Base-by-base conservation (phyloP, 2,888 invertebrate genomes). In the Lithodes maja region DNA sequence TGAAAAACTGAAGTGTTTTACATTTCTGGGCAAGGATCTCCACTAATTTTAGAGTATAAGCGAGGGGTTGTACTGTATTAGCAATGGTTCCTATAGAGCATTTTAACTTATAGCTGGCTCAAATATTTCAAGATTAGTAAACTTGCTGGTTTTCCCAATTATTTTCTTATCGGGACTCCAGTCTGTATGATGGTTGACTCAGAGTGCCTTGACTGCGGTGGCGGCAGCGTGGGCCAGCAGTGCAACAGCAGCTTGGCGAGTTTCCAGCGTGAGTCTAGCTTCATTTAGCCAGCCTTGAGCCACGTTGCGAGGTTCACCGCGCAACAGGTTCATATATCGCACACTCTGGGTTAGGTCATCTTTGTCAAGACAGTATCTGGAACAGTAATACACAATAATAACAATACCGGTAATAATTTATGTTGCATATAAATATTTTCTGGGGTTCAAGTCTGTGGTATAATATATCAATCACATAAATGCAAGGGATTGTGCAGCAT, bases 191-290 rank as follows among this genome's bases (percentile, higher is more conserved):
- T 3, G 50, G 12, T 77, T 53, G 53, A 53, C 80, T 80, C 61
- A 92, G 49, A 91, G 89, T 33, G 92, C 91, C 77, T 93, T 93
- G 85, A 96, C 94, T 53, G 96, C 96, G 92, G 96, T 95, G 1
- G 98, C 96, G 0, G 97, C 96, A 2, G 98, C 98, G 93, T 98
- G 97, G 0, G 98, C 97, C 93, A 98, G 95, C 54, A 99, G 94
- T 0, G 97, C 97, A 93, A 97, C 96, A 9, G 98, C 97, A 12
- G 98, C 98, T 94, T 98, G 98, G 93, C 97, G 95, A 9, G 98
- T 97, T 94, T 99, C 99, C 92, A 99, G 94, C 92, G 97, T 95
- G 83, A 97, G 95, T 86, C 96, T 95, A 0, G 97, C 96, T 93
- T 98, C 98, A 87, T 96, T 95, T 93, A 97, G 95, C 99, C 99